These are phyloP conservation scores for Mythimna lalbum DNA, from an alignment of 2,888 invertebrate species.

Conservation along the genomic window DNA sequence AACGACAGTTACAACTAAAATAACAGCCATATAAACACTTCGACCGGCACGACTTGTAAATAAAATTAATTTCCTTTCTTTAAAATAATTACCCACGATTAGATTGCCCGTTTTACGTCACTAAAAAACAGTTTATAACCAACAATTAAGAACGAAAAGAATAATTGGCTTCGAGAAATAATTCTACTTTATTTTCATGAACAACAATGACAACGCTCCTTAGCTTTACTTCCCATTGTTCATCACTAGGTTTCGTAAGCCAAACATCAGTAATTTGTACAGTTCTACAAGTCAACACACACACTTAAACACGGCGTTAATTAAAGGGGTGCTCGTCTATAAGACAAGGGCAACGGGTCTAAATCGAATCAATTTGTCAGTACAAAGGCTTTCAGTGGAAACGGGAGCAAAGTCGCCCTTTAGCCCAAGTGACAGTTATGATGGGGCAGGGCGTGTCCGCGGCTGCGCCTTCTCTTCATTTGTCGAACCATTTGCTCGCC, in stretches of 20 bases:
- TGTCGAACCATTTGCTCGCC: conserved; percentile 88
- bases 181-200: conserved; percentile 65
- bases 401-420: conserved; percentile 68
- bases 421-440: conserved; percentile 86
- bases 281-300: conserved; percentile 28
- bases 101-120: conserved; percentile 56
- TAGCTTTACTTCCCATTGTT: conserved; percentile 69
- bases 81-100: conserved; percentile 69
- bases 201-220: conserved; percentile 60
- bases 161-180: conserved; percentile 68
- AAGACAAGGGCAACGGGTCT: conserved; percentile 68
- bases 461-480: conserved; percentile 87
- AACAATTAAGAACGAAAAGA: conserved; percentile 72
- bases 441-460: conserved; percentile 86
- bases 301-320: conserved; percentile 55
- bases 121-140: conserved; percentile 65
- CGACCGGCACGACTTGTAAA: conserved; percentile 62
- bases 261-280: conserved; percentile 38
- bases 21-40: conserved; percentile 46
- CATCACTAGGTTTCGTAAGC: conserved; percentile 43
- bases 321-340: conserved; percentile 54
- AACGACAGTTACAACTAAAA: conserved; percentile 53
- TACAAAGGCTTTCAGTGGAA: conserved; percentile 70
- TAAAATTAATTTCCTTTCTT: conserved; percentile 68
- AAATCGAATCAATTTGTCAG: conserved; percentile 84